Evolutionary conservation across 2,888 invertebrate genomes (phyloP), one percentile per base, ranked within the genome.

Genomic region (Apoda limacodes): DNA sequence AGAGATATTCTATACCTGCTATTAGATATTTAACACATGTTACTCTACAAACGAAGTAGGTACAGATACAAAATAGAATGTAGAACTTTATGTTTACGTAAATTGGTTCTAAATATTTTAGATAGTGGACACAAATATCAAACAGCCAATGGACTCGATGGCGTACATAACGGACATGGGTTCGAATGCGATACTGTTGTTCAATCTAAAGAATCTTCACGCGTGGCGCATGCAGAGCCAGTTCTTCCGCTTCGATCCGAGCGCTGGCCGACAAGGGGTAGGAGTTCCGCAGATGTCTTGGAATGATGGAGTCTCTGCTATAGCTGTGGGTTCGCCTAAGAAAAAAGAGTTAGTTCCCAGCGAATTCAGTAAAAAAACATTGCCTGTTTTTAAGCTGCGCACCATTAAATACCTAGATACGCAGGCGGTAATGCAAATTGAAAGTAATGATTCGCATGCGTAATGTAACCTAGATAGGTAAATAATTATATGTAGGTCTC

Each of bases 271-370:
- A 39, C 88, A 86, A 51, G 86, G 84, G 44, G 84, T 92, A 9
- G 89, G 85, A 9, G 90, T 90, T 1, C 80, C 89, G 3, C 86
- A 88, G 46, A 92, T 91, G 82, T 90, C 89, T 55, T 91, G 90
- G 90, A 88, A 86, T 5, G 91, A 92, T 55, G 91, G 92, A 0
- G 75, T 92, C 0, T 90, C 91, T 36, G 88, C 89, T 3, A 59
- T 89, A 32, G 87, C 89, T 10, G 61, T 90, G 23, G 85, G 84
- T 2, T 70, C 71, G 1, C 49, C 59, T 1, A 71, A 74, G 22
- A 50, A 50, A 1, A 76, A 83, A 43, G 81, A 82, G 76, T 78
- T 42, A 48, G 50, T 30, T 10, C 13, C 5, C n/a, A n/a, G n/a
- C n/a, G n/a, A n/a, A n/a, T n/a, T n/a, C n/a, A n/a, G n/a, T n/a